Evolutionary conservation across 2,113 vertebrate species (phyloP).

Genomic region (Acrocephalus kingi): DNA sequence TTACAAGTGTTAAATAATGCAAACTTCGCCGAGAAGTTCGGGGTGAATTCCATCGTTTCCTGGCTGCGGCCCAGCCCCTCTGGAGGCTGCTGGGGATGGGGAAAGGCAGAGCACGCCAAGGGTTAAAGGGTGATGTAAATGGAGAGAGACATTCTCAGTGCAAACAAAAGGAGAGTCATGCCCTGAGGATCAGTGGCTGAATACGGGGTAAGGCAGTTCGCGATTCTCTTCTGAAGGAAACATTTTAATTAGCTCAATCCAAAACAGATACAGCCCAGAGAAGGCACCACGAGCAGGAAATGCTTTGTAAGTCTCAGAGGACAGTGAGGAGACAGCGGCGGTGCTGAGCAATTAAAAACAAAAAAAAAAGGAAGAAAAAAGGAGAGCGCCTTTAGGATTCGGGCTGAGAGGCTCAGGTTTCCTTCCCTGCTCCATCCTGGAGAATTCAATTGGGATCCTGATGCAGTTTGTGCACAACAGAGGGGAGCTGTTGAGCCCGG

Average conservation of each 20-base stretch:
- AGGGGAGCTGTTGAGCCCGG: neutral
- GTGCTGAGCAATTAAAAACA: neutral
- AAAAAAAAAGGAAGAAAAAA: neutral
- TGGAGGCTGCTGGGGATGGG: neutral
- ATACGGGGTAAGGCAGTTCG: constrained; percentile 11
- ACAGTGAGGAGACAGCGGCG: constrained; percentile 48
- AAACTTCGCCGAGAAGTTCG: neutral
- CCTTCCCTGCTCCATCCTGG: neutral
- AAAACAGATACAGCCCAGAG: constrained; percentile 58
- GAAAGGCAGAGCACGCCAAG: neutral
- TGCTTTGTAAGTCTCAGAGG: constrained; percentile 60
- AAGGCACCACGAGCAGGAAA: constrained; percentile 52
- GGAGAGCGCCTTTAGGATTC: neutral
- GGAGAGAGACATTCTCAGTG: constrained; percentile 57
- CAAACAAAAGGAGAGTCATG: constrained; percentile 64
- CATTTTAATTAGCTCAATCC: constrained; percentile 65
- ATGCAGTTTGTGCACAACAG: rapidly evolving
- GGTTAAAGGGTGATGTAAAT: constrained; percentile 62
- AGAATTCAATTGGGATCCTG: neutral
- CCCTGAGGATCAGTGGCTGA: constrained; percentile 52
- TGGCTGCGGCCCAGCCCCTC: neutral
- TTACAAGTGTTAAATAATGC: neutral
- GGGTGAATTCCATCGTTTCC: neutral
- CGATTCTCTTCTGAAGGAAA: constrained; percentile 41
- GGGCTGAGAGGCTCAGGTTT: constrained; percentile 1